Evolutionary conservation across 2,888 invertebrate genomes (phyloP).

Genomic region (Exocentrus adspersus): DNA sequence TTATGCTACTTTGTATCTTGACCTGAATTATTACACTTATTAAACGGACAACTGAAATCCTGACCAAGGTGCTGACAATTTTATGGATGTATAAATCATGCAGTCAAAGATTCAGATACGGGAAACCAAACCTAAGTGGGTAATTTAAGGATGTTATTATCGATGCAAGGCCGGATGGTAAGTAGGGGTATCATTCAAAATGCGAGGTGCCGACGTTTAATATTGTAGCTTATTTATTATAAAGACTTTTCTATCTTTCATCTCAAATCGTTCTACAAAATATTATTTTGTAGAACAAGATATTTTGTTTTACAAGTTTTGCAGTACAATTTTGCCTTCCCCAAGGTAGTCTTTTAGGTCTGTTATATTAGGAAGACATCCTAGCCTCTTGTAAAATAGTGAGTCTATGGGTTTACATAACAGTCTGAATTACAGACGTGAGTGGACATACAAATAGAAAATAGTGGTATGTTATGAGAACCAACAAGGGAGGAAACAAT

Average conservation of each 20-base stretch:
- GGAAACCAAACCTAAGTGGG: slow-evolving; percentile 1
- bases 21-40: slow-evolving; percentile 29
- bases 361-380: no score
- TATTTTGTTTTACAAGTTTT: no score
- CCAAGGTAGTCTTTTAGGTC: no score
- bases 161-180: background rate
- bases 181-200: background rate
- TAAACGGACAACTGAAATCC: slow-evolving; percentile 33
- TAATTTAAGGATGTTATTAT: background rate
- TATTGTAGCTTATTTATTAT: background rate
- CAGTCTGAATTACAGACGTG: no score
- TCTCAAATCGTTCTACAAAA: background rate
- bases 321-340: no score
- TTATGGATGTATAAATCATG: slow-evolving; percentile 34
- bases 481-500: no score
- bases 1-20: slow-evolving; percentile 24
- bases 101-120: slow-evolving; percentile 20
- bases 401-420: no score
- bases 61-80: slow-evolving; percentile 35
- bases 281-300: no score
- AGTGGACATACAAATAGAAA: no score
- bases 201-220: background rate
- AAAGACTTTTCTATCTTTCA: background rate
- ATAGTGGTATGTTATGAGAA: no score
- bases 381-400: no score